phyloP scores from a whole-genome alignment of 2,113 vertebrate species.

The Myocastor coypus region DNA sequence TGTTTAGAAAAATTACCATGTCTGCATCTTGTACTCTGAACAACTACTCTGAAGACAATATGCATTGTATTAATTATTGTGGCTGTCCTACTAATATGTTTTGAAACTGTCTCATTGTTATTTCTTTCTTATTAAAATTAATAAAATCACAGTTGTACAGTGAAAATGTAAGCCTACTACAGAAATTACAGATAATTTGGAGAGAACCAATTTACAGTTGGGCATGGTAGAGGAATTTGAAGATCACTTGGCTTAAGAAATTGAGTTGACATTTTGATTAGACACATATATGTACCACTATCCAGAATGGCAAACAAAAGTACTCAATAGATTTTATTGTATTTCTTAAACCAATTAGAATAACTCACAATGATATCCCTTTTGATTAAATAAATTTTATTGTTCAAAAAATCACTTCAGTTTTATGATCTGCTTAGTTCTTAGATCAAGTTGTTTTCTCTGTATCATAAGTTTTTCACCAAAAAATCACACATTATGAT shows the following conservation, averaged over 20 bases:
- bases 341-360: background rate
- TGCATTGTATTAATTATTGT: no score
- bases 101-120: no score
- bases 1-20: no score
- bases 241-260: background rate
- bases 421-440: background rate
- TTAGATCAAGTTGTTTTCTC: background rate
- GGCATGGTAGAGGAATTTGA: background rate
- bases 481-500: background rate
- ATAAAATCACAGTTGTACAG: background rate
- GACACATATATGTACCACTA: background rate
- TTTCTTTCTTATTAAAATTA: no score
- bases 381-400: background rate
- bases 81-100: no score
- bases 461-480: accelerated
- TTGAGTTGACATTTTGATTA: background rate
- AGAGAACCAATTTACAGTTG: background rate
- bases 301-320: accelerated
- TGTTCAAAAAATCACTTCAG: background rate
- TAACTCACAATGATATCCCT: background rate
- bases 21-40: no score
- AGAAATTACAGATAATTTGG: background rate
- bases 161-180: background rate
- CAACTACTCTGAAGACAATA: no score
- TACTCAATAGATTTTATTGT: background rate